phyloP scores from a whole-genome alignment of 2,113 vertebrate species.

The Upupa epops region DNA sequence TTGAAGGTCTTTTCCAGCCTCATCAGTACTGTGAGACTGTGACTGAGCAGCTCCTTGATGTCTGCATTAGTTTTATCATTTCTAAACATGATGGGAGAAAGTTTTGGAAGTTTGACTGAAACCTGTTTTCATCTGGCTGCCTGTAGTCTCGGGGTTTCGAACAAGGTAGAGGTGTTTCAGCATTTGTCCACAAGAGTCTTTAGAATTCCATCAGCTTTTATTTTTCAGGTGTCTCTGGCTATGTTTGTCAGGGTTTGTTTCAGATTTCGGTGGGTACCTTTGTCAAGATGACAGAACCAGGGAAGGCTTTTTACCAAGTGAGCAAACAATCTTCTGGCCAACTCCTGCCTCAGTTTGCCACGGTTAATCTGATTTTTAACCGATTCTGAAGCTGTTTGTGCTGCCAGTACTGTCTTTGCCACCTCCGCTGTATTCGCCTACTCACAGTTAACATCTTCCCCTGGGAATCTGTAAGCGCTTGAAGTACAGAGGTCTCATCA shows the following conservation, averaged over 20 bases:
- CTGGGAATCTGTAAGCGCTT: not conserved
- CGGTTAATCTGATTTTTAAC: not conserved
- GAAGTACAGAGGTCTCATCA: not conserved
- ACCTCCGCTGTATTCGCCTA: not conserved
- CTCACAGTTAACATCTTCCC: not conserved
- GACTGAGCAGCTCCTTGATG: not conserved
- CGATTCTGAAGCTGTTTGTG: not conserved
- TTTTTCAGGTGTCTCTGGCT: not conserved
- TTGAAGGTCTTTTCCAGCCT: too few species aligned
- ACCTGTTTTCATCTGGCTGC: not conserved
- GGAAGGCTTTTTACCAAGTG: not conserved
- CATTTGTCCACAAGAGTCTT: not conserved
- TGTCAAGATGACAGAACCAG: not conserved
- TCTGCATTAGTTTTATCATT: not conserved
- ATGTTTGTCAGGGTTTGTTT: not conserved
- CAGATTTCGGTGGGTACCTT: not conserved
- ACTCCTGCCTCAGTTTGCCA: not conserved
- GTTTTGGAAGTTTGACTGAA: not conserved
- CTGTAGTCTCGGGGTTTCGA: not conserved
- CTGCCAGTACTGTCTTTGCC: not conserved
- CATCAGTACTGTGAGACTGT: too few species aligned
- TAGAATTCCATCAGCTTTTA: not conserved
- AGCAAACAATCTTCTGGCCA: not conserved
- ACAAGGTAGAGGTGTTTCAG: too few species aligned
- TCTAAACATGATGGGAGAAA: not conserved